phyloP scores from a whole-genome alignment of 2,888 invertebrate species.

The Ptychoptera contaminata region DNA sequence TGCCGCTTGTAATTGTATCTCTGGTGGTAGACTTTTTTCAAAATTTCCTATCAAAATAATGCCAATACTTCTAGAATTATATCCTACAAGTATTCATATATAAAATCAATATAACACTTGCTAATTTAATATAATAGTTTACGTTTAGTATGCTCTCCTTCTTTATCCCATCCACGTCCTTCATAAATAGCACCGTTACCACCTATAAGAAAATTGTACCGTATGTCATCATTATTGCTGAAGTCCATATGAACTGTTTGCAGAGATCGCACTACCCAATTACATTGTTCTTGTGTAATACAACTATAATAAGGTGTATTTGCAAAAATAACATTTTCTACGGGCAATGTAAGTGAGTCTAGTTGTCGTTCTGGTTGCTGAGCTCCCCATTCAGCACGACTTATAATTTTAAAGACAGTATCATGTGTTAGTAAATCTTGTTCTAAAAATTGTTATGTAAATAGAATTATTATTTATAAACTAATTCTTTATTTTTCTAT shows the following conservation, averaged over 20 bases:
- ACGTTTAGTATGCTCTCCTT: conserved; percentile 51
- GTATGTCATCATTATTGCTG: conserved; percentile 47
- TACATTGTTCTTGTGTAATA: conserved; percentile 38
- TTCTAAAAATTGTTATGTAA: background rate
- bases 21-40: conserved; percentile 34
- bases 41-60: conserved; percentile 61
- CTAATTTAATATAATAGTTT: too few relatives aligned
- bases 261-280: conserved; percentile 40
- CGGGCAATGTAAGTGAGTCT: background rate
- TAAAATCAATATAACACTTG: background rate
- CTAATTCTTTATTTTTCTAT: too few relatives aligned
- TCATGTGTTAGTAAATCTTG: conserved; percentile 14
- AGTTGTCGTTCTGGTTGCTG: too few relatives aligned
- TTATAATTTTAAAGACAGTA: conserved; percentile 17
- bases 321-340: background rate
- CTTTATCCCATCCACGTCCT: conserved; percentile 56
- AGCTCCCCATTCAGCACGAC: background rate
- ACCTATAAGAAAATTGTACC: conserved; percentile 63
- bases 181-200: conserved; percentile 61
- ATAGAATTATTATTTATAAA: too few relatives aligned
- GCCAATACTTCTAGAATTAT: conserved; percentile 48
- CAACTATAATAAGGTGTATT: background rate
- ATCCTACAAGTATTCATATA: conserved; percentile 25
- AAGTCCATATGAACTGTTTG: conserved; percentile 57
- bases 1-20: conserved; percentile 42